Conservation (phyloP, 2,888 invertebrate species). For the Epirrita christyi region DNA sequence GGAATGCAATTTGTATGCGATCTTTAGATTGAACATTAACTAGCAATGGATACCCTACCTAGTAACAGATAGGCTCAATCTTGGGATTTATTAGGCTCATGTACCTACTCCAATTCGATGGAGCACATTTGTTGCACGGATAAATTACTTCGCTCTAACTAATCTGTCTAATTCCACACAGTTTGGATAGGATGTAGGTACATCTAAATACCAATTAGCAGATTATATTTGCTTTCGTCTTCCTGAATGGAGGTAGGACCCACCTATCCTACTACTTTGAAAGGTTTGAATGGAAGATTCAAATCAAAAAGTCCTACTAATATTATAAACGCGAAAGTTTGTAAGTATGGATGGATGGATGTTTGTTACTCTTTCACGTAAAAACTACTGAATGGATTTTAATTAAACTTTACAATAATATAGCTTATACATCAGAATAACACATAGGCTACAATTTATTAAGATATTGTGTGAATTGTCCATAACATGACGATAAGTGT, state of each 20-base stretch:
- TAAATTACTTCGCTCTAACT: constrained; percentile 17
- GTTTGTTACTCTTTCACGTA: no score
- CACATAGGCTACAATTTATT: no score
- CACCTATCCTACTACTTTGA: no score
- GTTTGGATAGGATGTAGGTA: constrained; percentile 2
- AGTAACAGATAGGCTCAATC: constrained; percentile 28
- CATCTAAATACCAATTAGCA: constrained; percentile 4
- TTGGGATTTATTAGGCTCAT: constrained; percentile 22
- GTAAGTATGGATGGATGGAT: no score
- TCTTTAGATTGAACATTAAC: constrained; percentile 10
- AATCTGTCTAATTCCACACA: constrained; percentile 2
- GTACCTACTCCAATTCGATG: constrained; percentile 15
- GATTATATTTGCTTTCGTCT: neutral
- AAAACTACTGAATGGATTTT: no score
- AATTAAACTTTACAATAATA: no score
- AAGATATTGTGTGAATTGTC: no score
- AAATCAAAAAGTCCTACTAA: no score
- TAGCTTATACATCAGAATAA: no score
- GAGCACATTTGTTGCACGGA: constrained; percentile 23
- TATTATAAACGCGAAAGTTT: no score
- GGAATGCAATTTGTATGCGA: constrained; percentile 26
- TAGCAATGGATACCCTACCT: neutral
- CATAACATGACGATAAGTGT: no score
- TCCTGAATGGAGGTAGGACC: neutral
- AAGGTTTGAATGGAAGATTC: no score